phyloP scores from a whole-genome alignment of 1,140 invertebrate genomes.

The Hormaphis cornu region DNA sequence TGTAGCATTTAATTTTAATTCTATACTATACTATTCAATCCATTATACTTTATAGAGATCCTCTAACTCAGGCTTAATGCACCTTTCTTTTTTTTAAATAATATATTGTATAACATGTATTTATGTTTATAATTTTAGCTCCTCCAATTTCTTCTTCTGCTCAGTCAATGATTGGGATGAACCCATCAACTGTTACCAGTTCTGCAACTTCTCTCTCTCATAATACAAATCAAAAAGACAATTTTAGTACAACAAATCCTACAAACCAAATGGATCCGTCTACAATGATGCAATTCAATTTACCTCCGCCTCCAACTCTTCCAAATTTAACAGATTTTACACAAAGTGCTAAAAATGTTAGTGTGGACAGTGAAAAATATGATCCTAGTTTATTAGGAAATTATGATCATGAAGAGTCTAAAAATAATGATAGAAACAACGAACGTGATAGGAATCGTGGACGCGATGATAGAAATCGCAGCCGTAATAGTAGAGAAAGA shows the following conservation, averaged over 20 bases:
- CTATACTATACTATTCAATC: no score
- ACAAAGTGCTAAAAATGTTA: conserved; percentile 13
- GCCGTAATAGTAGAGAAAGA: conserved; percentile 37
- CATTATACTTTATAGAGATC: no score
- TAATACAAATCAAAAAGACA: conserved; percentile 34
- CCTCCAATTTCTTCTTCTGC: conserved; percentile 18
- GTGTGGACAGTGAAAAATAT: conserved; percentile 6
- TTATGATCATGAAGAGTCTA: conserved; percentile 24
- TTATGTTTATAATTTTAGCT: neutral
- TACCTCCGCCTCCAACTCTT: conserved; percentile 31
- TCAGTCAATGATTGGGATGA: conserved; percentile 2
- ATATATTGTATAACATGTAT: no score
- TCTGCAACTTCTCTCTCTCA: neutral
- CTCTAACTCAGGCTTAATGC: no score
- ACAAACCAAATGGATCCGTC: conserved; percentile 30
- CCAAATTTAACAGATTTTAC: conserved; percentile 1
- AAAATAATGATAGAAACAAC: conserved; percentile 34
- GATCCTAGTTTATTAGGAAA: neutral
- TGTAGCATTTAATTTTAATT: no score
- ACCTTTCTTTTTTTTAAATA: no score
- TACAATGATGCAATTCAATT: conserved; percentile 31
- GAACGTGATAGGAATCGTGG: conserved; percentile 34
- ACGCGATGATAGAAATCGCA: conserved; percentile 35
- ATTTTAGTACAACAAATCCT: conserved; percentile 12
- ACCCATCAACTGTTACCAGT: neutral